Base-by-base conservation (phyloP, 2,113 vertebrate species). In the Heptranchias perlo region DNA sequence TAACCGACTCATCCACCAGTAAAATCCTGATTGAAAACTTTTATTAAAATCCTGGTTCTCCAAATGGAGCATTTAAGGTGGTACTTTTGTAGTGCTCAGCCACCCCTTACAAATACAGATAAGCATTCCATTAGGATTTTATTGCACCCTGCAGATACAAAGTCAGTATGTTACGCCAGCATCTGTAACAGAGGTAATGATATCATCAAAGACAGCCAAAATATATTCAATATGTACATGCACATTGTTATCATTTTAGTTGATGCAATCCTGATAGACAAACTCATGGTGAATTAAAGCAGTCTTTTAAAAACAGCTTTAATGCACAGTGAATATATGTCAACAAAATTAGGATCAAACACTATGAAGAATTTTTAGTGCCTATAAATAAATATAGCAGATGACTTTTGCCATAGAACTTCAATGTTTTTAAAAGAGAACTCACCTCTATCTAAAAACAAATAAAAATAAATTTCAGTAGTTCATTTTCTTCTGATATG, bases 401-500 rank as follows among this genome's bases (percentile, higher is more conserved):
- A 28, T 89, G 49, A 47, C 49, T 28, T 54, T 89, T 89, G 47
- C 86, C 49, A 47, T 52, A 89, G 3, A 89, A 89, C 49, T 21
- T 89, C 21, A 86, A 25, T 76, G 69, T 76, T 49, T 89, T 89
- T 89, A 54, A 89, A 52, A 7, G 86, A 89, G 47, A 89, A 89
- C 86, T 89, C 82, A 52, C 25, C 21, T 76, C 84, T 11, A 87
- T 52, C 69, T 25, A 35, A 76, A 76, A 18, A 35, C 16, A 76
- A 76, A n/a, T n/a, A n/a, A n/a, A n/a, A n/a, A 82, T 82, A 82
- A 89, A 89, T 31, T 87, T 87, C 84, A 44, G 7, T 52, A 87
- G 47, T 52, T 49, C 0, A 89, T 28, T 89, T 84, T n/a, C 35
- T 25, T 28, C 47, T 89, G 52, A 89, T 89, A 31, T 49, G 49